Percentiles rank a stretch among this genome's conserved stretches.
phyloP scores from a whole-genome alignment of 2,797 vertebrate genomes.

The Cheirogaleus major region DNA sequence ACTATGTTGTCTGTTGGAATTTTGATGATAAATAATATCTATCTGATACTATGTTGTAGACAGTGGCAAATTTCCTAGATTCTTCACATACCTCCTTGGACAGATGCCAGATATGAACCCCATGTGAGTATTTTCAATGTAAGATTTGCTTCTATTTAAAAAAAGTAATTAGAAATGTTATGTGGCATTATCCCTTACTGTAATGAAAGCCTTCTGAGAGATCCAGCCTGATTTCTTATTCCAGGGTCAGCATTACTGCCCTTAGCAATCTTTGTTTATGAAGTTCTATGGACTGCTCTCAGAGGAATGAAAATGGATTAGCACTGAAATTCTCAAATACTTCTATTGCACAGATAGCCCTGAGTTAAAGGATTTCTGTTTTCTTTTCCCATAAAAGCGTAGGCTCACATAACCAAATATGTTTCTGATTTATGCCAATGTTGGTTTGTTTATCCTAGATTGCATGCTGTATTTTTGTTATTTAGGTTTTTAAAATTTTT shows the following conservation, averaged over 20 bases:
- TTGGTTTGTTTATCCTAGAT: background rate
- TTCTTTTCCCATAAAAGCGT: background rate
- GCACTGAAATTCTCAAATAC: background rate
- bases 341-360: background rate
- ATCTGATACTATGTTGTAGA: background rate
- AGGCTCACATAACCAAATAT: background rate
- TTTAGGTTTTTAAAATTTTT: background rate
- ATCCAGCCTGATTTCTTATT: background rate
- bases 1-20: background rate
- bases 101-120: background rate
- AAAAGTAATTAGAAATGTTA: background rate
- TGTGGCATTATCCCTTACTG: background rate
- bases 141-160: background rate
- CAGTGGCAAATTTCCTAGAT: background rate
- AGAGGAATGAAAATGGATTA: slow-evolving; percentile 29
- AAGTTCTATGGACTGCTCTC: background rate
- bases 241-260: background rate
- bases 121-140: background rate
- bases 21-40: background rate
- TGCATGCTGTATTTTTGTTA: background rate
- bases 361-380: background rate
- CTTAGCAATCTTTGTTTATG: background rate
- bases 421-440: background rate
- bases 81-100: background rate
- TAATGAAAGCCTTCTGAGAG: background rate